Base-by-base conservation (phyloP, 2,797 vertebrate species). In the Loris lydekkerianus region DNA sequence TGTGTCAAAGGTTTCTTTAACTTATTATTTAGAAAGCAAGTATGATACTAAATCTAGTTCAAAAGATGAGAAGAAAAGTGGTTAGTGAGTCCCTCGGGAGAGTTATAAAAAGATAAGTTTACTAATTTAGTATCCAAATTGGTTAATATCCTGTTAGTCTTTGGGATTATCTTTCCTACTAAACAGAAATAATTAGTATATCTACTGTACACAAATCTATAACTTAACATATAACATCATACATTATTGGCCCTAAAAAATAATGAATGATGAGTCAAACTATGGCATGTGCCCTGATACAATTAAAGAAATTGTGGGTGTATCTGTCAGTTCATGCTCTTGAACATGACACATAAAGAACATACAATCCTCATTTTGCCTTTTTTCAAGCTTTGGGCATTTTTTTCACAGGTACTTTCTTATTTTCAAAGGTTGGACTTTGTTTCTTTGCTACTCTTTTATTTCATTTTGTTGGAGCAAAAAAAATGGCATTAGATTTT, bases 211-310 rank as follows among this genome's bases (percentile, higher is more conserved):
- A 65, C 87, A 93, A 90, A 69, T 73, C 29, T 90, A 1, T 60
- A 83, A 83, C 18, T 83, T 86, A 43, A 80, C 49, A 61, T 43
- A 23, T 60, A 72, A 70, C 58, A 37, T 91, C 14, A 73, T 11
- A 60, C 60, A 84, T 37, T 88, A 10, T 84, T 87, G 56, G 10
- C 49, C 86, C 10, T 87, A 34, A 53, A 91, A 93, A 95, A 78
- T 76, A 78, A 58, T 73, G 88, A 88, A 69, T 23, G 49, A 40
- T 31, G 60, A 82, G 56, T 56, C 86, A 72, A 78, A 83, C 0
- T 5, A 17, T 83, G 18, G 4, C 10, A 2, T 43, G 4, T 87
- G 29, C 13, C 58, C 15, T 43, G 29, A 88, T 0, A 46, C 21
- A 73, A 43, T 67, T 73, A 49, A 91, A 31, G 40, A 91, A 46